Conservation (phyloP, 2,888 invertebrate species). For the Phortica magna region DNA sequence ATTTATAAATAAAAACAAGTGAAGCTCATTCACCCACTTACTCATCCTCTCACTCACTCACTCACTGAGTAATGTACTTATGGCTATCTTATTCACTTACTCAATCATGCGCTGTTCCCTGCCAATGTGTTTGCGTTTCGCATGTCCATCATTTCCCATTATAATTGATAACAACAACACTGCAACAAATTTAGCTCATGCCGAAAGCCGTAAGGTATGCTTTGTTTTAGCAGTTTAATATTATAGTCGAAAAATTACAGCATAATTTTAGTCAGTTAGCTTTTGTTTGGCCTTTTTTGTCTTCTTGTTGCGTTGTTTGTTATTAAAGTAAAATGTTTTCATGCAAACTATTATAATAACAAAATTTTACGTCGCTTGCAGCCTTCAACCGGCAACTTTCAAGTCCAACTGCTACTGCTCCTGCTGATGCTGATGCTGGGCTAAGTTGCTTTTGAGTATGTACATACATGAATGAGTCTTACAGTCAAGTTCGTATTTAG, state of each 20-base stretch:
- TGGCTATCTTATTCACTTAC: too few relatives aligned
- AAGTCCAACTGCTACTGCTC: too few relatives aligned
- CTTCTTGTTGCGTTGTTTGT: neutral
- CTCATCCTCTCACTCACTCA: neutral
- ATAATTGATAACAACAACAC: conserved; percentile 8
- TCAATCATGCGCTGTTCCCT: neutral
- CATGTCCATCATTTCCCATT: conserved; percentile 2
- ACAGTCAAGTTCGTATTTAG: too few relatives aligned
- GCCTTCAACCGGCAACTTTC: too few relatives aligned
- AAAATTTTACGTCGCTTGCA: too few relatives aligned
- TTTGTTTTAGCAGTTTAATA: too few relatives aligned
- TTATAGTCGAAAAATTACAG: too few relatives aligned
- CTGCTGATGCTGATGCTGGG: too few relatives aligned
- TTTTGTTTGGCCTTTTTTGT: neutral
- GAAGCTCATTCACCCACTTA: neutral
- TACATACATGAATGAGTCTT: too few relatives aligned
- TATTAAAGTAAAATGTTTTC: neutral
- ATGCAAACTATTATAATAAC: too few relatives aligned
- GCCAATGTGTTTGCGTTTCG: neutral
- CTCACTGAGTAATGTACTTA: neutral
- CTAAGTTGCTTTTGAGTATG: too few relatives aligned
- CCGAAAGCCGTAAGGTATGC: too few relatives aligned
- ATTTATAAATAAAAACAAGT: neutral
- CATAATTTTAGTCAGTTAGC: neutral
- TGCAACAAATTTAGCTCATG: neutral